phyloP scores from a whole-genome alignment of 2,113 vertebrate species.

The Rana temporaria region DNA sequence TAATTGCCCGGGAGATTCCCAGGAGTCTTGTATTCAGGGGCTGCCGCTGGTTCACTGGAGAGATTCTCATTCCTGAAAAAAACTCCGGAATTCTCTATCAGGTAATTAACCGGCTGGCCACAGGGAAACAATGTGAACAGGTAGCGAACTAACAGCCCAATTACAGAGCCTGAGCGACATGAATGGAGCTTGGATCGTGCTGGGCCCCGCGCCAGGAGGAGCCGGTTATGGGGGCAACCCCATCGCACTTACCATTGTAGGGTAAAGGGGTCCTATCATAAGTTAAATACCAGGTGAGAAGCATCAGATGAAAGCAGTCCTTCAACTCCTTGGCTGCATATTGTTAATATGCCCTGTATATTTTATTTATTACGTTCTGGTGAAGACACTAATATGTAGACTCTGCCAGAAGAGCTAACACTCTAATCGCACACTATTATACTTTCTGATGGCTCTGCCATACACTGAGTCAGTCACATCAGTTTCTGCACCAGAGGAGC shows the following conservation, averaged over 20 bases:
- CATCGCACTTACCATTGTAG: not conserved
- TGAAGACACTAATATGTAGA: too few relatives aligned
- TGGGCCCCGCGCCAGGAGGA: not conserved
- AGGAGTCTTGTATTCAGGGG: constrained; percentile 28
- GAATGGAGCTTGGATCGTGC: constrained; percentile 13
- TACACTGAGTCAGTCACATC: too few relatives aligned
- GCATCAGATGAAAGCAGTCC: too few relatives aligned
- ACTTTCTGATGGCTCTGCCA: too few relatives aligned
- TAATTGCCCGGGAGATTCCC: constrained; percentile 25
- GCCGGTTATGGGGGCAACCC: not conserved
- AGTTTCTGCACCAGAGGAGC: too few relatives aligned
- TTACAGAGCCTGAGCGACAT: constrained; percentile 33
- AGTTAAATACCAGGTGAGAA: too few relatives aligned
- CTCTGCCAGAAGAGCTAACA: not conserved
- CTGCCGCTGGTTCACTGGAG: not conserved
- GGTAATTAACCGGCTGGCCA: not conserved
- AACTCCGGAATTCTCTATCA: too few relatives aligned
- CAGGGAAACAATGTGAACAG: not conserved
- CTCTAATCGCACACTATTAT: too few relatives aligned
- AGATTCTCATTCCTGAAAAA: not conserved
- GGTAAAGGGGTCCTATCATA: not conserved
- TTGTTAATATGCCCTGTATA: too few relatives aligned
- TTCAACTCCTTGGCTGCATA: too few relatives aligned
- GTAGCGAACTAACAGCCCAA: not conserved
- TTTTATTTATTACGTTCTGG: too few relatives aligned